These are phyloP conservation scores for Papilio dardanus DNA, from an alignment of 1,140 invertebrate species.

Conservation along the genomic window DNA sequence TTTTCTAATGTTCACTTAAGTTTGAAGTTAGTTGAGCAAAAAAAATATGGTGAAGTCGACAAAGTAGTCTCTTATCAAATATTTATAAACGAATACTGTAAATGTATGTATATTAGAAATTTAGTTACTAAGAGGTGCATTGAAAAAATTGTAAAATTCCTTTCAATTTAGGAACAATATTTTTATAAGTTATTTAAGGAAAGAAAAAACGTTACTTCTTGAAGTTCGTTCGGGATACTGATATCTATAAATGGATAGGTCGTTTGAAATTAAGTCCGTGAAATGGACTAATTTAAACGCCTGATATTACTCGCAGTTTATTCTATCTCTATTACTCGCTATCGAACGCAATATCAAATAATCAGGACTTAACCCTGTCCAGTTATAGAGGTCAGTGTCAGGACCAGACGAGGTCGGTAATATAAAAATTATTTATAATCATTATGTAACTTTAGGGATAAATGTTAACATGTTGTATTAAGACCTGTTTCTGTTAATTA, in stretches of 20 bases:
- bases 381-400: too few relatives aligned
- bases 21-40: too few relatives aligned
- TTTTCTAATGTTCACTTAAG: too few relatives aligned
- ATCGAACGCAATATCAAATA: too few relatives aligned
- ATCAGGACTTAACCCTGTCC: too few relatives aligned
- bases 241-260: too few relatives aligned
- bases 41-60: too few relatives aligned
- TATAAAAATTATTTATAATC: constrained; percentile 52
- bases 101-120: constrained; percentile 75
- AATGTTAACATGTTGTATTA: constrained; percentile 60
- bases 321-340: too few relatives aligned
- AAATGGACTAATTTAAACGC: too few relatives aligned
- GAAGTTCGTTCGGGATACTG: constrained; percentile 37
- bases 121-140: constrained; percentile 72
- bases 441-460: constrained; percentile 66
- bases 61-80: constrained; percentile 7
- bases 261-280: too few relatives aligned
- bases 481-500: constrained; percentile 70
- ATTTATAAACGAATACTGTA: constrained; percentile 56
- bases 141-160: constrained; percentile 51
- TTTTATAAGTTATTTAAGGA: constrained; percentile 49
- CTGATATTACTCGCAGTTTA: too few relatives aligned
- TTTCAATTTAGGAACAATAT: constrained; percentile 51
- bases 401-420: constrained; percentile 30
- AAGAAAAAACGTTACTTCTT: constrained; percentile 51